phyloP scores from a whole-genome alignment of 2,113 vertebrate species.

The Delphinapterus leucas region DNA sequence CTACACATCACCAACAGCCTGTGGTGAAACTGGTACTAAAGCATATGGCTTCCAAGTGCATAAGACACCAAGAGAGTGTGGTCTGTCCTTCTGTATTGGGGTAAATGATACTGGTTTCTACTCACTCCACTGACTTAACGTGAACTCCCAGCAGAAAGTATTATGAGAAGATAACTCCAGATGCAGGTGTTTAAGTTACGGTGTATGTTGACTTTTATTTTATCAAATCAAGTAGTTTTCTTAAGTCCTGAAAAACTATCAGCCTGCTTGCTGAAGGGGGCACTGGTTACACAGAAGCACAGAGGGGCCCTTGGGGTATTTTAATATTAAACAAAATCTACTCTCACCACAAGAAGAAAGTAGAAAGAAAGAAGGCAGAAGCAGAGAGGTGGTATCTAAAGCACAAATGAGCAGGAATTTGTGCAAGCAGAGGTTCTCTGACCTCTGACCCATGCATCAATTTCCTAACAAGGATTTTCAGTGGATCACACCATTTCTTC shows the following conservation, averaged over 20 bases:
- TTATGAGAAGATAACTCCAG: not conserved
- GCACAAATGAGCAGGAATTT: not conserved
- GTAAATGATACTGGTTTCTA: not conserved
- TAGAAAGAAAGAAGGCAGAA: not conserved
- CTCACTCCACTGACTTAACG: not conserved
- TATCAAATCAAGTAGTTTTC: not conserved
- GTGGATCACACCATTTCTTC: not conserved
- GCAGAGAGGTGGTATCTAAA: not conserved
- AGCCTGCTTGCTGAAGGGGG: not conserved
- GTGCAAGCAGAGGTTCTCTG: not conserved
- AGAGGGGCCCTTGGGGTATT: too few relatives aligned
- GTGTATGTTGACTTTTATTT: not conserved
- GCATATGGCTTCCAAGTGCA: not conserved
- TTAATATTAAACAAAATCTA: not conserved
- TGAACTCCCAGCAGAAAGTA: not conserved
- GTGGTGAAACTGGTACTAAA: not conserved
- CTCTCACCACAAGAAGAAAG: not conserved
- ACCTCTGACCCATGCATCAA: not conserved
- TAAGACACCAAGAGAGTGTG: not conserved
- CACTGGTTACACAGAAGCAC: not conserved
- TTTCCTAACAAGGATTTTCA: not conserved
- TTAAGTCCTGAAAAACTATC: not conserved
- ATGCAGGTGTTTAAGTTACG: not conserved
- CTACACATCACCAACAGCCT: not conserved
- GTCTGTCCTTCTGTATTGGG: not conserved